These are phyloP conservation scores for Hyaena hyaena DNA, from an alignment of 2,113 vertebrate species.

Conservation along the genomic window DNA sequence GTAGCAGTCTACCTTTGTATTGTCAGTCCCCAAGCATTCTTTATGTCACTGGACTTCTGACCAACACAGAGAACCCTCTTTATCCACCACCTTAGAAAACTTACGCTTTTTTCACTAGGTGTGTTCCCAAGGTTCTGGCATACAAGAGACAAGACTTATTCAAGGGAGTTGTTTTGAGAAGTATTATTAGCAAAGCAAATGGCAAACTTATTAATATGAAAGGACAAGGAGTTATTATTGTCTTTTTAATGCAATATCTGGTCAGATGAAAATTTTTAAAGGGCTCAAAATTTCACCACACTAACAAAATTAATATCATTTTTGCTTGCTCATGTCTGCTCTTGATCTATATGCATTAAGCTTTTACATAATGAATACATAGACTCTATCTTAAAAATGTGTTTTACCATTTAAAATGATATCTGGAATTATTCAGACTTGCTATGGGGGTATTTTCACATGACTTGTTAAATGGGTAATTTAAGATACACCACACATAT, in stretches of 20 bases:
- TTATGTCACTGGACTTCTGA: background rate
- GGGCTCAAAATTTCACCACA: background rate
- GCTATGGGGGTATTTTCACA: background rate
- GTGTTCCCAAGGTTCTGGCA: background rate
- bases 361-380: background rate
- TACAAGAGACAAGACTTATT: background rate
- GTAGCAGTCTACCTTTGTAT: background rate
- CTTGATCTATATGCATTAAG: background rate
- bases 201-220: background rate
- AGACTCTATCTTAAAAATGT: background rate
- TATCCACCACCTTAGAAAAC: background rate
- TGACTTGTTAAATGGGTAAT: slow-evolving; percentile 32
- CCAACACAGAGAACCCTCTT: background rate
- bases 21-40: background rate
- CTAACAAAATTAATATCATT: background rate
- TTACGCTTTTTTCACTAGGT: background rate
- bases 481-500: background rate
- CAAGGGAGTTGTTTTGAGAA: slow-evolving; percentile 17
- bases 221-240: background rate
- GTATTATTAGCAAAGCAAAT: background rate
- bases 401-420: slow-evolving; percentile 33
- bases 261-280: slow-evolving; percentile 6
- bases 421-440: slow-evolving; percentile 28
- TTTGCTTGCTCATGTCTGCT: background rate
- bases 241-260: slow-evolving; percentile 40